Conservation (phyloP, 1,140 invertebrate genomes). For the Adoxophyes honmai region DNA sequence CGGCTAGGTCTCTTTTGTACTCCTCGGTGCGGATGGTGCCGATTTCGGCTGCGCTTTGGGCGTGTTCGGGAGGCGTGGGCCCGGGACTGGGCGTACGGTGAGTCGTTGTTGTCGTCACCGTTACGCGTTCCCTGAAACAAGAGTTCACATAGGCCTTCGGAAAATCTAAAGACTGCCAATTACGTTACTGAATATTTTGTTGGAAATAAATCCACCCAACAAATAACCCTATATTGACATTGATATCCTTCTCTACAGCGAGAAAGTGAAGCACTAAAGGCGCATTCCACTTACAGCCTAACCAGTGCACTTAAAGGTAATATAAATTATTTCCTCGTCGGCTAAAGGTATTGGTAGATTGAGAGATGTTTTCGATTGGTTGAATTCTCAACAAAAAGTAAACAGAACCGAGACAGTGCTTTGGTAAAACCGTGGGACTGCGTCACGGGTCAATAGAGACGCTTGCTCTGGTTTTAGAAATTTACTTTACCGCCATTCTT, state of each 20-base stretch:
- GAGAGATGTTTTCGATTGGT: background rate
- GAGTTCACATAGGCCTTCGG: too few species aligned
- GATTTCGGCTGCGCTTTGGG: constrained; percentile 27
- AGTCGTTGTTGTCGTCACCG: constrained; percentile 55
- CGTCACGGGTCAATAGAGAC: constrained; percentile 3
- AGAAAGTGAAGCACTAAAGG: too few species aligned
- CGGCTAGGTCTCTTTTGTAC: constrained; percentile 68
- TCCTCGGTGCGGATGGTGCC: constrained; percentile 70
- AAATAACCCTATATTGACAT: too few species aligned
- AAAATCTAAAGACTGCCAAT: too few species aligned
- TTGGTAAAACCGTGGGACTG: constrained; percentile 7
- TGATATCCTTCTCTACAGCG: too few species aligned
- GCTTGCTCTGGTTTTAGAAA: background rate
- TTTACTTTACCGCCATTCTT: background rate
- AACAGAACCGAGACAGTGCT: background rate
- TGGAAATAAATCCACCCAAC: too few species aligned
- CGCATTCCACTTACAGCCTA: too few species aligned
- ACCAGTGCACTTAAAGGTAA: too few species aligned
- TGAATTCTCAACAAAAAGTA: background rate
- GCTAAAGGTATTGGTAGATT: background rate
- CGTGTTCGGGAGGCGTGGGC: constrained; percentile 29
- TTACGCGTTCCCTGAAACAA: constrained; percentile 63
- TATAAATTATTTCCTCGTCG: background rate
- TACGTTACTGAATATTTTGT: too few species aligned
- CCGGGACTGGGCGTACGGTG: constrained; percentile 24